These are phyloP conservation scores for Agelaius phoeniceus DNA, from an alignment of 2,113 vertebrate species.

Conservation along the genomic window DNA sequence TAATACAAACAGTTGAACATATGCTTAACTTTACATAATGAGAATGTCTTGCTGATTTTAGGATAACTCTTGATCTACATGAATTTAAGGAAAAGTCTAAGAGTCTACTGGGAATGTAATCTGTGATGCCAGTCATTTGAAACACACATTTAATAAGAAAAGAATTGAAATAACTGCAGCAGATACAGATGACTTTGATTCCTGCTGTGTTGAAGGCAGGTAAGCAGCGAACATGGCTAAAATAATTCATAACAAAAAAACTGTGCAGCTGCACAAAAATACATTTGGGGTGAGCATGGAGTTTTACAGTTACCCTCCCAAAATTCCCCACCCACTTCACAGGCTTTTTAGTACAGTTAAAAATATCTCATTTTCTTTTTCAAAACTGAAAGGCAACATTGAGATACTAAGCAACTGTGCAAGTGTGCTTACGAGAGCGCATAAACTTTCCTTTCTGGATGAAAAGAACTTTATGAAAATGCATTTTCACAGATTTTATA, in stretches of 20 bases:
- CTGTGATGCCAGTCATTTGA: background rate
- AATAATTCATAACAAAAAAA: background rate
- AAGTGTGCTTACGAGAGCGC: rapidly evolving
- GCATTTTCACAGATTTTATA: background rate
- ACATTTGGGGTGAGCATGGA: background rate
- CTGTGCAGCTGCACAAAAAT: background rate
- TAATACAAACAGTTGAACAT: conserved; percentile 12
- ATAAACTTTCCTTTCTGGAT: background rate
- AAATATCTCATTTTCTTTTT: background rate
- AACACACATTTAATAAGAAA: conserved; percentile 22
- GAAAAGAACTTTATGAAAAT: background rate
- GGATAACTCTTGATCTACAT: background rate
- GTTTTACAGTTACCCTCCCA: background rate
- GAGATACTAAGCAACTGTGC: background rate
- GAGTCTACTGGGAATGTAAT: background rate
- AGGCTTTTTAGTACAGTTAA: background rate
- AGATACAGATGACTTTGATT: background rate
- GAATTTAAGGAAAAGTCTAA: conserved; percentile 11
- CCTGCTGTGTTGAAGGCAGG: background rate
- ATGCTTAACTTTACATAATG: conserved; percentile 44
- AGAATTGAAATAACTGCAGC: background rate
- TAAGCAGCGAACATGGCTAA: background rate
- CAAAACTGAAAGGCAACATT: background rate
- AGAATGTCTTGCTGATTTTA: conserved; percentile 37
- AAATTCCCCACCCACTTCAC: background rate